Evolutionary conservation across 2,113 vertebrate species (phyloP).

Genomic region (Patagioenas fasciata): DNA sequence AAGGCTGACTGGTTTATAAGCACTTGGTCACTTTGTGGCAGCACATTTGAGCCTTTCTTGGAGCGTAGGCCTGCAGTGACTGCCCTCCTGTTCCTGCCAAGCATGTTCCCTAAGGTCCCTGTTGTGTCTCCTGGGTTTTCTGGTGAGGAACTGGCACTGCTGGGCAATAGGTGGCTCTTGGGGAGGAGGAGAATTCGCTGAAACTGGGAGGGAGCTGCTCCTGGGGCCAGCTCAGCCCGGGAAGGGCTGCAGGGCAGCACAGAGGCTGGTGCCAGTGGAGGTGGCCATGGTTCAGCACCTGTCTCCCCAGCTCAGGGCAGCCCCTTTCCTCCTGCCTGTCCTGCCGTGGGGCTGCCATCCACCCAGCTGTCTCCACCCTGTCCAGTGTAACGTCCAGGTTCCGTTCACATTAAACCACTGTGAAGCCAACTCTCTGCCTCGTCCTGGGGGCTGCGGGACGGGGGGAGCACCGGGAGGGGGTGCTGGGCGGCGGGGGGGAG

Average conservation of each 20-base stretch:
- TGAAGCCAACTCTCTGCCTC: constrained; percentile 78
- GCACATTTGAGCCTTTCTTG: background rate
- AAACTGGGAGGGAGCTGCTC: background rate
- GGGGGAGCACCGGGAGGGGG: background rate
- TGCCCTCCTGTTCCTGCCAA: background rate
- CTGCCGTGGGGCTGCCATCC: constrained; percentile 69
- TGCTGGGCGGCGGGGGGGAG: background rate
- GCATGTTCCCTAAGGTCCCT: background rate
- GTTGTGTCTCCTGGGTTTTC: background rate
- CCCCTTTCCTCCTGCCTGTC: constrained; percentile 61
- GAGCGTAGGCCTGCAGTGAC: background rate
- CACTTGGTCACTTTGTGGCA: background rate
- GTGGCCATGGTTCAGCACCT: background rate
- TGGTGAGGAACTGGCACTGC: background rate
- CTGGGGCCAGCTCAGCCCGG: background rate
- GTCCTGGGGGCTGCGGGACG: background rate
- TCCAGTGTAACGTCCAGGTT: constrained; percentile 78
- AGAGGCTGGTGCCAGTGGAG: background rate
- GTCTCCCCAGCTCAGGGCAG: constrained; percentile 26
- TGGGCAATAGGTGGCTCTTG: background rate
- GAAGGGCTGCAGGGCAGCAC: background rate
- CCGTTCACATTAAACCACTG: constrained; percentile 90
- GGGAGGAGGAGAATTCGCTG: background rate
- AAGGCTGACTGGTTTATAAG: background rate
- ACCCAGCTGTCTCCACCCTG: constrained; percentile 65